phyloP scores from a whole-genome alignment of 2,113 vertebrate genomes.

The Rhinolophus sinicus region DNA sequence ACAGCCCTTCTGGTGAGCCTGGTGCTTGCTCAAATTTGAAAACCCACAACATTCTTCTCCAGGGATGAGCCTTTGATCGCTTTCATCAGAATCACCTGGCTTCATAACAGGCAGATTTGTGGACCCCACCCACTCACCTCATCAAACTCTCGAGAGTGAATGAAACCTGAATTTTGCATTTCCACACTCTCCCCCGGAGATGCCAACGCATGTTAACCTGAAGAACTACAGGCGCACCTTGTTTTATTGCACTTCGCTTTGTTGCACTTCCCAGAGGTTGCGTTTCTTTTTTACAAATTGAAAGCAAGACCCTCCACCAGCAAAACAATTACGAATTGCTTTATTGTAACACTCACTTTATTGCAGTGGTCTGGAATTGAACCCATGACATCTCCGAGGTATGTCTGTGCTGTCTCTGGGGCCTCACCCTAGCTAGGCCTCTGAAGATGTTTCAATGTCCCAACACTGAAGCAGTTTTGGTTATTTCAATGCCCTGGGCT shows the following conservation, averaged over 20 bases:
- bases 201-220: background rate
- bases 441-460: conserved; percentile 1
- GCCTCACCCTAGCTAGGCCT: conserved; percentile 2
- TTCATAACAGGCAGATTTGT: background rate
- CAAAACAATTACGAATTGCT: background rate
- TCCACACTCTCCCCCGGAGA: background rate
- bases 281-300: background rate
- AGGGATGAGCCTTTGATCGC: background rate
- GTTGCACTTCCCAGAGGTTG: background rate
- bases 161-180: background rate
- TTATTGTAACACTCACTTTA: background rate
- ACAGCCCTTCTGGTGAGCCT: background rate
- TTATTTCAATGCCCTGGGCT: conserved; percentile 63
- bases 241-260: background rate
- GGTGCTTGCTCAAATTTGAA: background rate
- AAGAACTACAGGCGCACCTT: background rate
- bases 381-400: background rate
- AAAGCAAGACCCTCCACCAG: background rate
- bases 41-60: background rate
- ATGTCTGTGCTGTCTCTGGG: background rate
- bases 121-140: too few relatives aligned
- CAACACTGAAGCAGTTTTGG: conserved; percentile 32
- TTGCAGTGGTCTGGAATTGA: too few relatives aligned
- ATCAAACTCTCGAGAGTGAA: background rate
- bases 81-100: background rate